Conservation (phyloP, 2,113 vertebrate species). For the Caranx ignobilis region DNA sequence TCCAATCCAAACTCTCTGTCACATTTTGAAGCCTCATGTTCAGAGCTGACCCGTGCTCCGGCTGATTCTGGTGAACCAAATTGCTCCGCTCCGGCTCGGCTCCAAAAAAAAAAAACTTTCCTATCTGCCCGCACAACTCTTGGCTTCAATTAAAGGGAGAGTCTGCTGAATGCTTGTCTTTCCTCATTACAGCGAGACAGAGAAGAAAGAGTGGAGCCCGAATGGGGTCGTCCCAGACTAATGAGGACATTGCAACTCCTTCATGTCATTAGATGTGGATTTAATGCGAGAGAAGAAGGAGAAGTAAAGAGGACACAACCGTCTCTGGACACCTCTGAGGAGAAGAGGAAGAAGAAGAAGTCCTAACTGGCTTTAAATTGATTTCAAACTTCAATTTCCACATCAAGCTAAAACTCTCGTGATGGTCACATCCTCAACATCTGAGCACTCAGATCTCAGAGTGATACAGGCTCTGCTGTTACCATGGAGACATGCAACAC, state of each 20-base stretch:
- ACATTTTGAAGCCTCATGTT: neutral
- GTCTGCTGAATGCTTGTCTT: constrained; percentile 42
- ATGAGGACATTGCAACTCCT: constrained; percentile 57
- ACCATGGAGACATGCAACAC: constrained; percentile 54
- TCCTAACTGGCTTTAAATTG: constrained; percentile 21
- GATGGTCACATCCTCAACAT: constrained; percentile 34
- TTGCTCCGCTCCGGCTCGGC: neutral
- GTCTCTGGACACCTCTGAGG: constrained; percentile 22
- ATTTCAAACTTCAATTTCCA: constrained; percentile 26
- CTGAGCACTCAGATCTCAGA: constrained; percentile 15
- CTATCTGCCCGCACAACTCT: constrained; percentile 44
- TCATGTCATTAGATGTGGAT: constrained; percentile 49
- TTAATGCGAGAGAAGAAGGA: constrained; percentile 41
- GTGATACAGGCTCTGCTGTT: constrained; percentile 53
- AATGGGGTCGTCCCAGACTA: constrained; percentile 51
- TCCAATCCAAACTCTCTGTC: neutral
- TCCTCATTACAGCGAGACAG: constrained; percentile 63
- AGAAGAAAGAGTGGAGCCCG: constrained; percentile 38
- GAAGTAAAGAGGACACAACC: constrained; percentile 14
- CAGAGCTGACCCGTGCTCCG: neutral
- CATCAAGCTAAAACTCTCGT: neutral
- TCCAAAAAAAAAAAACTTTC: constrained; percentile 18
- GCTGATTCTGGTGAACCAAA: constrained; percentile 16
- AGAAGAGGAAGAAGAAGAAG: constrained; percentile 12
- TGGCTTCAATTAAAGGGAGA: constrained; percentile 39